A percentile compares a stretch with the other conserved stretches of the same genome.
Conservation (phyloP, 2,888 invertebrate genomes). For the Spodoptera picta region DNA sequence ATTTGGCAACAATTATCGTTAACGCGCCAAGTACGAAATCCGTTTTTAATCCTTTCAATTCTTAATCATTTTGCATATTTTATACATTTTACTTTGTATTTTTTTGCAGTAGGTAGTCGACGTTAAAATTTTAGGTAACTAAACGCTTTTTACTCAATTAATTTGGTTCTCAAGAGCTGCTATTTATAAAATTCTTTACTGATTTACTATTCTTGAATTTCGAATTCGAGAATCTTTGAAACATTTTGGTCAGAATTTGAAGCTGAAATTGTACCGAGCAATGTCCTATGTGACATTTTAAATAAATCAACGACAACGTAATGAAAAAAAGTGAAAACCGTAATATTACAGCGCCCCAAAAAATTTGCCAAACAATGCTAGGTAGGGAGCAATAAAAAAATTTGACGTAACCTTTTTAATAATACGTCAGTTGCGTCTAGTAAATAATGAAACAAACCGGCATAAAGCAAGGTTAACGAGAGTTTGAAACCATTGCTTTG, state of each 20-base stretch:
- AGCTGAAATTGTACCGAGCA: too few species aligned
- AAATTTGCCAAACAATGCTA: constrained; percentile 19
- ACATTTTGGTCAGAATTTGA: too few species aligned
- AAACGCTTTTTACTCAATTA: constrained; percentile 22
- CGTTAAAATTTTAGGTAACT: constrained; percentile 7
- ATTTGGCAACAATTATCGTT: constrained; percentile 69
- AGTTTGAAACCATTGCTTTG: constrained; percentile 45
- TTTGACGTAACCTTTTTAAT: constrained; percentile 53
- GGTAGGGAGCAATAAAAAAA: constrained; percentile 41
- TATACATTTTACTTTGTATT: constrained; percentile 43
- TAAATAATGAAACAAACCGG: constrained; percentile 44
- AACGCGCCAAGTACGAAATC: constrained; percentile 59
- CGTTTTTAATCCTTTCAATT: constrained; percentile 66
- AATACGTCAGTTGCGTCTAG: constrained; percentile 36
- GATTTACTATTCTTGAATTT: too few species aligned
- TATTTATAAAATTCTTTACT: not conserved
- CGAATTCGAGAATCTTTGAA: too few species aligned
- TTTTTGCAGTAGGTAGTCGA: constrained; percentile 26
- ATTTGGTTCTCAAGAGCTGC: not conserved
- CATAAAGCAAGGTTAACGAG: constrained; percentile 43
- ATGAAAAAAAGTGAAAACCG: not conserved
- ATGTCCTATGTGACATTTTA: not conserved
- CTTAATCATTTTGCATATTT: constrained; percentile 58
- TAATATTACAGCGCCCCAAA: constrained; percentile 23
- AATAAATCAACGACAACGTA: not conserved